Conservation (phyloP, 2,888 invertebrate species). For the Eueremaeus valkanovi region DNA sequence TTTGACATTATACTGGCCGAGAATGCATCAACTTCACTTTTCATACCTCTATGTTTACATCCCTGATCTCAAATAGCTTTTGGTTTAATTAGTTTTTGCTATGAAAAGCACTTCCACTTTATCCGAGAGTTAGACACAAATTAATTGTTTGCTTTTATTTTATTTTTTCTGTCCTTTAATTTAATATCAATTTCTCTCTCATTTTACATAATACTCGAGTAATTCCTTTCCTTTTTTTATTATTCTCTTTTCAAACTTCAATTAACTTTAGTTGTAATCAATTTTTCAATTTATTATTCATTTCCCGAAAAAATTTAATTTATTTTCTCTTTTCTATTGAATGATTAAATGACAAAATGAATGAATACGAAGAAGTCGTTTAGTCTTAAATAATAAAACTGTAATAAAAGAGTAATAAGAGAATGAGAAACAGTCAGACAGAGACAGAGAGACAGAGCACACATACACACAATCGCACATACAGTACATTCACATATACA, state of each 20-base stretch:
- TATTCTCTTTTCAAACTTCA: not conserved
- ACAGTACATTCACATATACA: too few relatives aligned
- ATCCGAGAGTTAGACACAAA: not conserved
- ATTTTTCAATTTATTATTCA: constrained; percentile 14
- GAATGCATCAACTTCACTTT: too few relatives aligned
- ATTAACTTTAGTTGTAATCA: not conserved
- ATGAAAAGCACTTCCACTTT: constrained; percentile 3
- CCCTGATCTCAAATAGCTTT: too few relatives aligned
- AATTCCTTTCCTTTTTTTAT: too few relatives aligned
- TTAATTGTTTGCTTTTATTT: not conserved
- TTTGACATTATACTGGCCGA: too few relatives aligned
- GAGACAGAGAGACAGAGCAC: not conserved
- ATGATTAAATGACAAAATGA: too few relatives aligned
- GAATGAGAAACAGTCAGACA: not conserved
- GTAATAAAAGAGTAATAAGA: constrained; percentile 13
- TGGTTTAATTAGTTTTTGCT: not conserved
- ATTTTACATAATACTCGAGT: too few relatives aligned
- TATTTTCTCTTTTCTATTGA: not conserved
- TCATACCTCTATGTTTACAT: too few relatives aligned
- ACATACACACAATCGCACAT: too few relatives aligned
- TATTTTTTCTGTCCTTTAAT: too few relatives aligned
- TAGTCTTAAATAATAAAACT: not conserved
- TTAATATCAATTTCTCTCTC: too few relatives aligned
- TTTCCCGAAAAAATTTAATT: constrained; percentile 6
- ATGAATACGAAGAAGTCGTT: not conserved